A percentile compares a stretch with the other conserved stretches of the same genome.
phyloP scores from a whole-genome alignment of 2,113 vertebrate genomes.

The pig (Sus scrofa) region T2T-Sscrofa CM000813.6:91400001-91400500 shows the following conservation, averaged over 20 bases:
- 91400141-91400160: background rate
- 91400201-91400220: background rate
- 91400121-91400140: slow-evolving; percentile 35
- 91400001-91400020: background rate
- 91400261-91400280: slow-evolving; percentile 21
- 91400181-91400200: background rate
- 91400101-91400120: slow-evolving; percentile 26
- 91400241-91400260: slow-evolving; percentile 12
- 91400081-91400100: background rate
- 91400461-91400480: no score
- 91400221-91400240: background rate
- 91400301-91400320: background rate
- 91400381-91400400: no score
- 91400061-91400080: slow-evolving; percentile 21
- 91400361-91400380: no score
- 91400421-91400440: no score
- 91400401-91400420: no score
- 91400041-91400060: background rate
- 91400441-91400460: no score
- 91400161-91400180: slow-evolving; percentile 36
- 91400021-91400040: slow-evolving; percentile 39
- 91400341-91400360: background rate
- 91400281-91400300: background rate
- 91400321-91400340: background rate
- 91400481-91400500: no score